phyloP scores from a whole-genome alignment of 1,140 invertebrate species.

The Batillaria attramentaria region DNA sequence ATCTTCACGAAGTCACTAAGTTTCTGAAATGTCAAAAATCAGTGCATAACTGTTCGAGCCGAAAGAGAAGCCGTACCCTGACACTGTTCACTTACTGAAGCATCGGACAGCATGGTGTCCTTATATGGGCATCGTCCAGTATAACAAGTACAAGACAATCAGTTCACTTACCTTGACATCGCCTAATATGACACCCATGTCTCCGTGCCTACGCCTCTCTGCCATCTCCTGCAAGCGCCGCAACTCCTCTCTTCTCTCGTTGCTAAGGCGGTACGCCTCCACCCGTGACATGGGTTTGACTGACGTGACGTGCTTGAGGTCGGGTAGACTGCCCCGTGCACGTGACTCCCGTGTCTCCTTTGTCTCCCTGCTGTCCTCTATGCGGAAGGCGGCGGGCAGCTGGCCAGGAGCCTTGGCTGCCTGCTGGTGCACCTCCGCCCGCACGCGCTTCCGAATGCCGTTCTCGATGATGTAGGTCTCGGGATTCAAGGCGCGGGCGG shows the following conservation, averaged over 20 bases:
- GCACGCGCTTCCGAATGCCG: slow-evolving; percentile 70
- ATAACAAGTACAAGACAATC: too few species aligned
- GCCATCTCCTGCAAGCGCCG: slow-evolving; percentile 91
- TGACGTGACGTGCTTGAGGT: slow-evolving; percentile 78
- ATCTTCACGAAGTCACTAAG: too few species aligned
- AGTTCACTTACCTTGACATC: slow-evolving; percentile 87
- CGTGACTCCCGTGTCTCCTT: slow-evolving; percentile 36
- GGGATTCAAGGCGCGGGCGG: slow-evolving; percentile 52
- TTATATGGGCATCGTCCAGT: too few species aligned
- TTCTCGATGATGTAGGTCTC: slow-evolving; percentile 72
- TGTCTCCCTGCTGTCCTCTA: slow-evolving; percentile 83
- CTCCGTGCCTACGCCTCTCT: slow-evolving; percentile 75
- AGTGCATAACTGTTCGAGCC: too few species aligned
- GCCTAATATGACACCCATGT: slow-evolving; percentile 68
- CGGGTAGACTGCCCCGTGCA: slow-evolving; percentile 83
- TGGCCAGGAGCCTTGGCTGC: slow-evolving; percentile 67
- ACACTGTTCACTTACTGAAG: too few species aligned
- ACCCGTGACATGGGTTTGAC: slow-evolving; percentile 90
- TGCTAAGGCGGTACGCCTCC: slow-evolving; percentile 94
- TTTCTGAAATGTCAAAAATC: too few species aligned
- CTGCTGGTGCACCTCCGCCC: slow-evolving; percentile 51
- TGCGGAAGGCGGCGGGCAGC: slow-evolving; percentile 76
- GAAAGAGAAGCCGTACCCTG: too few species aligned
- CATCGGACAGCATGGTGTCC: too few species aligned
- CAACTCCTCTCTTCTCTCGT: slow-evolving; percentile 92